These are phyloP conservation scores for Rhopalosiphum nymphaeae DNA, from an alignment of 2,888 invertebrate species.

Conservation along the genomic window DNA sequence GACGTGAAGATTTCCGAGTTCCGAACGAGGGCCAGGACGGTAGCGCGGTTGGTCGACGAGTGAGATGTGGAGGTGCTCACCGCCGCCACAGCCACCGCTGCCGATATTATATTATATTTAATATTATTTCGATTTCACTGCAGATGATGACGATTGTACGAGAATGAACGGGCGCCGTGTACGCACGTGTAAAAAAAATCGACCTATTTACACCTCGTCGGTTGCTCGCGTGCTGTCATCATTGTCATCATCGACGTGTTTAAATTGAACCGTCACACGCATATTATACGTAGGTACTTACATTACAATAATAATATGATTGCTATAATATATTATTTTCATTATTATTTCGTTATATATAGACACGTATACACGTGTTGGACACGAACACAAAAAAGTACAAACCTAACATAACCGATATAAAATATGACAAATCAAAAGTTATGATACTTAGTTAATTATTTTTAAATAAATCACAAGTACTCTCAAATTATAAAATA, in stretches of 20 bases:
- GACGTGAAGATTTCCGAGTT: neutral
- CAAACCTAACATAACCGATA: neutral
- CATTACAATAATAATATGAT: neutral
- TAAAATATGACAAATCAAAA: neutral
- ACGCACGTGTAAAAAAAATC: neutral
- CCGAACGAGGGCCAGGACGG: neutral
- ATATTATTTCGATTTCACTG: neutral
- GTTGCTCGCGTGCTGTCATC: neutral
- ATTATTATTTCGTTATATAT: neutral
- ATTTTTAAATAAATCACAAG: neutral
- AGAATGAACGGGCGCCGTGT: fast-evolving
- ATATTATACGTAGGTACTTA: neutral
- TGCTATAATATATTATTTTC: neutral
- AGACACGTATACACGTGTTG: neutral
- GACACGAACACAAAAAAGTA: neutral
- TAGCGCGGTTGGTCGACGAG: neutral
- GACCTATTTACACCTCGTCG: neutral
- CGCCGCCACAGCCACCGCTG: neutral
- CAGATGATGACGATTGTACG: neutral
- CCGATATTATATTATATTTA: neutral
- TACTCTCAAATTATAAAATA: neutral
- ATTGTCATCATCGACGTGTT: neutral
- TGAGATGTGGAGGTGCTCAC: neutral
- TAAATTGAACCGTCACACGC: neutral
- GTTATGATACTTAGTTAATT: neutral